phyloP scores from a whole-genome alignment of 1,140 invertebrate genomes.

The Drosophila pallidifrons region DNA sequence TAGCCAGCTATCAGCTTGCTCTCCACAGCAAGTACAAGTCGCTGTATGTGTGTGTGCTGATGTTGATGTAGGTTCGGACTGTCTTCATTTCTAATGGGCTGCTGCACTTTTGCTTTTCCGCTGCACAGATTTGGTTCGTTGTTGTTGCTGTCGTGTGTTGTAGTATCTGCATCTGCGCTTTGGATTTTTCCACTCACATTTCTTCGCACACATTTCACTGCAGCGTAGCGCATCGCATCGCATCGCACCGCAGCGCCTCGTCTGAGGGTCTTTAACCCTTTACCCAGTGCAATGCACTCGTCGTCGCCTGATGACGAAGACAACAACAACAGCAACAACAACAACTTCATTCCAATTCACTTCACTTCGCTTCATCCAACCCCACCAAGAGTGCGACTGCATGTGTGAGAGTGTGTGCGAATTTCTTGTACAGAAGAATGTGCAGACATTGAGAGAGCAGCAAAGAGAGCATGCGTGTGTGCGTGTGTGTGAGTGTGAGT shows the following conservation, averaged over 20 bases:
- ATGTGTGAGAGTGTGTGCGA: slow-evolving; percentile 54
- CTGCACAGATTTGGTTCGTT: slow-evolving; percentile 66
- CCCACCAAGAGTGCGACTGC: slow-evolving; percentile 23
- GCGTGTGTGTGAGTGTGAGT: slow-evolving; percentile 21
- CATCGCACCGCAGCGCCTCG: slow-evolving; percentile 55
- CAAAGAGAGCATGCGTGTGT: slow-evolving; percentile 9
- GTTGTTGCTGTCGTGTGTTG: slow-evolving; percentile 23
- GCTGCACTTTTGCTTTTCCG: slow-evolving; percentile 82
- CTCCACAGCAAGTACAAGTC: not conserved
- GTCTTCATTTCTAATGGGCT: slow-evolving; percentile 59
- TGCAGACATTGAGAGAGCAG: slow-evolving; percentile 16
- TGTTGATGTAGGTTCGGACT: slow-evolving; percentile 78
- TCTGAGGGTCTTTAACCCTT: slow-evolving; percentile 82
- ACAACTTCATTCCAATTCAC: slow-evolving; percentile 55
- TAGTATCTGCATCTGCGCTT: slow-evolving; percentile 57
- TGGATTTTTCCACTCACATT: slow-evolving; percentile 78
- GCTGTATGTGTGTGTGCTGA: slow-evolving; percentile 5
- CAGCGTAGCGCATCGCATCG: slow-evolving; percentile 15
- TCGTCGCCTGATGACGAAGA: slow-evolving; percentile 27
- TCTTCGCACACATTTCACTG: slow-evolving; percentile 46
- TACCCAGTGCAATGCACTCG: slow-evolving; percentile 80
- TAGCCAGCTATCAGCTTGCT: slow-evolving; percentile 12
- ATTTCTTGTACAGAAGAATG: slow-evolving; percentile 59
- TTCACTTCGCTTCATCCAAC: slow-evolving; percentile 42
- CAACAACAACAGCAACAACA: slow-evolving; percentile 27